phyloP scores from a whole-genome alignment of 2,797 vertebrate species.

The Micrastur ruficollis region DNA sequence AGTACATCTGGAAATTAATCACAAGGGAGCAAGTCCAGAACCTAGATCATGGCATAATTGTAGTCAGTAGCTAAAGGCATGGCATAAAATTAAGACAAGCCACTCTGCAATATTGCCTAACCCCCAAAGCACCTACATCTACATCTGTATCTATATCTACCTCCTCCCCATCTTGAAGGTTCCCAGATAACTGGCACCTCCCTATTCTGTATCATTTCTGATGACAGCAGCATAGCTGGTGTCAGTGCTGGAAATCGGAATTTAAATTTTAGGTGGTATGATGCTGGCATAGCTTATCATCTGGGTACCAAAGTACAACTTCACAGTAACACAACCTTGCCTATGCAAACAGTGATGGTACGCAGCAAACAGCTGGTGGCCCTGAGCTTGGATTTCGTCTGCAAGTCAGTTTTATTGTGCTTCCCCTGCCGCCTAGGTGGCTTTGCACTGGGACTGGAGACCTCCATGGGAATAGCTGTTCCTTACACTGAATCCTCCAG shows the following conservation, averaged over 20 bases:
- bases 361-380: background rate
- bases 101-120: background rate
- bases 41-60: background rate
- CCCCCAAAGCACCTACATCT: background rate
- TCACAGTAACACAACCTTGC: background rate
- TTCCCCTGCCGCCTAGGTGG: background rate
- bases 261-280: background rate
- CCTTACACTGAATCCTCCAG: background rate
- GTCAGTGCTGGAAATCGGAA: background rate
- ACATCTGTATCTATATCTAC: background rate
- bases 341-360: background rate
- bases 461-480: background rate
- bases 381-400: background rate
- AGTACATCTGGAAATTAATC: background rate
- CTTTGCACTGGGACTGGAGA: background rate
- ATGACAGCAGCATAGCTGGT: background rate
- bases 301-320: background rate
- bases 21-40: background rate
- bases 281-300: background rate
- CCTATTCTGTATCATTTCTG: background rate
- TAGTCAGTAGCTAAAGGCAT: background rate
- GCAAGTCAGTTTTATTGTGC: background rate
- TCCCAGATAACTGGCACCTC: background rate
- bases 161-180: background rate
- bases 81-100: background rate